phyloP scores from a whole-genome alignment of 2,797 vertebrate genomes.

The Rhinophrynus dorsalis region DNA sequence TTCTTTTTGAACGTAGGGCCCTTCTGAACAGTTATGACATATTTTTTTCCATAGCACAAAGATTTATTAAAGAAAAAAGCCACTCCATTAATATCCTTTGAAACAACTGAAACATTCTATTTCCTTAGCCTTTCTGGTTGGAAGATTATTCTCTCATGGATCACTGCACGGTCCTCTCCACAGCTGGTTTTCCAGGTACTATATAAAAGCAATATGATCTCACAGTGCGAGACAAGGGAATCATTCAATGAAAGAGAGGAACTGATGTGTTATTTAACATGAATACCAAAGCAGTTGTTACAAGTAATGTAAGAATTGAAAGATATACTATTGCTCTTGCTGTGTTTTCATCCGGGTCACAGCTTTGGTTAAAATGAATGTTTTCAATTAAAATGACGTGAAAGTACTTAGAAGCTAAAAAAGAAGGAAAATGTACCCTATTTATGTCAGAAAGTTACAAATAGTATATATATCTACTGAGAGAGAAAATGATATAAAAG shows the following conservation, averaged over 20 bases:
- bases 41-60: constrained; percentile 3
- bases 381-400: constrained; percentile 36
- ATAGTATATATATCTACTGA: no score
- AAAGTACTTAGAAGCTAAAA: neutral
- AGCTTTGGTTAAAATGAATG: constrained; percentile 41
- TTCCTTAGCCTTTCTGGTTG: constrained; percentile 33
- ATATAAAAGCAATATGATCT: constrained; percentile 35
- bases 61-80: constrained; percentile 12
- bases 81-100: constrained; percentile 28
- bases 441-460: no score
- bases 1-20: no score
- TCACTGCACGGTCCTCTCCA: constrained; percentile 7
- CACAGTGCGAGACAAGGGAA: constrained; percentile 16
- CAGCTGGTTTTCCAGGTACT: neutral
- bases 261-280: constrained; percentile 47
- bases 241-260: constrained; percentile 31
- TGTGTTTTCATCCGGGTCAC: constrained; percentile 38
- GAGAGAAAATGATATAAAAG: no score
- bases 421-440: no score
- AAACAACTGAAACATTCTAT: constrained; percentile 25
- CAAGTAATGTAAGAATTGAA: constrained; percentile 27
- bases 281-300: constrained; percentile 44
- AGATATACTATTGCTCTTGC: constrained; percentile 17
- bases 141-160: neutral
- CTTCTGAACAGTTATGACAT: neutral